phyloP scores from a whole-genome alignment of 2,888 invertebrate genomes.

The Deilephila elpenor region DNA sequence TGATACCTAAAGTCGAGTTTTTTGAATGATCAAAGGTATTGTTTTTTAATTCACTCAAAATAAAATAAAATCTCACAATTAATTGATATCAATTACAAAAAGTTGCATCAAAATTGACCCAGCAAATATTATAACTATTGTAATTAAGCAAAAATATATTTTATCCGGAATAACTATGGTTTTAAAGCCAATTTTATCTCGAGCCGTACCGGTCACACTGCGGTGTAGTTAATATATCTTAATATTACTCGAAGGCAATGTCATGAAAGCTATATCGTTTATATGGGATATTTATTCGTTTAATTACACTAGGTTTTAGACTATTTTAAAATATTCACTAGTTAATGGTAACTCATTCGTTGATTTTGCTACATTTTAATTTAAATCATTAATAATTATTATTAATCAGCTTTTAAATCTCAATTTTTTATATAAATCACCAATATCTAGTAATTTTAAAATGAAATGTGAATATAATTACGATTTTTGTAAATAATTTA shows the following conservation, averaged over 20 bases:
- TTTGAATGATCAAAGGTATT: too few species aligned
- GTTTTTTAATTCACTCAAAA: too few species aligned
- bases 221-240: conserved; percentile 34
- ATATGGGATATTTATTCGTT: conserved; percentile 34
- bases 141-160: conserved; percentile 12
- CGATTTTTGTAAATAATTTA: neutral
- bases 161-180: neutral
- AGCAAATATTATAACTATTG: conserved; percentile 3
- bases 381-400: neutral
- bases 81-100: neutral
- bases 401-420: neutral
- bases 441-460: neutral
- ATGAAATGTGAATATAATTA: neutral
- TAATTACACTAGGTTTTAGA: conserved; percentile 15
- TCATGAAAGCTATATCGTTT: conserved; percentile 53
- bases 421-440: too few species aligned
- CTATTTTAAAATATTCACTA: conserved; percentile 8
- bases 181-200: neutral
- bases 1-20: too few species aligned
- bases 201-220: neutral
- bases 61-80: neutral
- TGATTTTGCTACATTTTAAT: conserved; percentile 14
- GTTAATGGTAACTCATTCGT: neutral
- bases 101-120: neutral
- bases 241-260: conserved; percentile 59